Conservation (phyloP, 2,113 vertebrate genomes). For the Leiothrix lutea region DNA sequence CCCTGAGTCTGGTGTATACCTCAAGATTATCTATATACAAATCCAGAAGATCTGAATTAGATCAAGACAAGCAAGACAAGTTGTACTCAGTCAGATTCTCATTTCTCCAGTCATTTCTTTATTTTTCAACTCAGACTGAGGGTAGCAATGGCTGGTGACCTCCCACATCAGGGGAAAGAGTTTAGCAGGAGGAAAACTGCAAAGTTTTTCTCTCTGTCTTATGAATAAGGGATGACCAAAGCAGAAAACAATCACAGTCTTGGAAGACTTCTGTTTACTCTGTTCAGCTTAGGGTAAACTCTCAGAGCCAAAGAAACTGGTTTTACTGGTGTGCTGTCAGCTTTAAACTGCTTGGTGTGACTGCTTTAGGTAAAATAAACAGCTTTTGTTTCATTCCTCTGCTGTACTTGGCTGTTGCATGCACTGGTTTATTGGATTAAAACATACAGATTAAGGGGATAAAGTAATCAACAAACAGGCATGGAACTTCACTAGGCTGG, state of each 20-base stretch:
- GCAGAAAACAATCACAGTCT: background rate
- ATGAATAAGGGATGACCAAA: background rate
- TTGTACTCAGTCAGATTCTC: background rate
- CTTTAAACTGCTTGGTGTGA: background rate
- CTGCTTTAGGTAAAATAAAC: background rate
- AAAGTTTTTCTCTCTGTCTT: background rate
- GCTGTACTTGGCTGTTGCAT: background rate
- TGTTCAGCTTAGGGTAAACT: background rate
- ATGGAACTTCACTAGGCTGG: background rate
- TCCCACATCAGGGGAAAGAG: background rate
- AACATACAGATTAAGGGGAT: background rate
- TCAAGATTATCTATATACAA: background rate
- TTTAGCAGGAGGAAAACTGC: background rate
- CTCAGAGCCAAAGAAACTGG: background rate
- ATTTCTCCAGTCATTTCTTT: background rate
- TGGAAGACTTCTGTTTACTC: background rate
- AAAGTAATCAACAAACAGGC: background rate
- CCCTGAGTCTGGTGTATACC: background rate
- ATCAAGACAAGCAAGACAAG: background rate
- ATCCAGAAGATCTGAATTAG: background rate
- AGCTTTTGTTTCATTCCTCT: background rate
- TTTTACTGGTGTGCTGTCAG: background rate
- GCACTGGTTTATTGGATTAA: slow-evolving; percentile 13
- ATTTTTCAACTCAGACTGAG: background rate
- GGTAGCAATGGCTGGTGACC: background rate